Evolutionary conservation across 1,140 invertebrate genomes (phyloP).

Genomic region (Steinernema feltiae): DNA sequence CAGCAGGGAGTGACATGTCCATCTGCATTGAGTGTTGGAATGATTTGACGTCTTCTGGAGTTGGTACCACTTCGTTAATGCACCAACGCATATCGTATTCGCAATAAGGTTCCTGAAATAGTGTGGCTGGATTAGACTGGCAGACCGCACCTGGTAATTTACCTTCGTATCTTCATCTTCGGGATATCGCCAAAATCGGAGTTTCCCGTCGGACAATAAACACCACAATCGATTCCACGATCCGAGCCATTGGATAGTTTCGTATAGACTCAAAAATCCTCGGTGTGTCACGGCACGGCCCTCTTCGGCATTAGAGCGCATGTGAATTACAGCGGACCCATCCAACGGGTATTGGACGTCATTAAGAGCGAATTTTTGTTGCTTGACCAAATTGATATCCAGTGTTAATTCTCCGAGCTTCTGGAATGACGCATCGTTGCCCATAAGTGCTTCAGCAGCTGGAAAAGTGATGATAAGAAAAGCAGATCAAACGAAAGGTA

Average conservation of each 20-base stretch:
- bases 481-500: background rate
- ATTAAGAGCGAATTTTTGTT: background rate
- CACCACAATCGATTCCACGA: conserved; percentile 35
- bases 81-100: conserved; percentile 22
- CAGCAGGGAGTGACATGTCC: background rate
- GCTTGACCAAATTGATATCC: conserved; percentile 16
- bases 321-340: conserved; percentile 16
- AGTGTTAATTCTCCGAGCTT: conserved; percentile 20
- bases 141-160: background rate
- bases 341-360: conserved; percentile 21
- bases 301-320: background rate
- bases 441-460: conserved; percentile 61
- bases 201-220: conserved; percentile 24
- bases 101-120: background rate
- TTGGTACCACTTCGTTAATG: conserved; percentile 27
- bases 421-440: conserved; percentile 24
- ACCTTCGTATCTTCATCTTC: conserved; percentile 29
- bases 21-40: conserved; percentile 4
- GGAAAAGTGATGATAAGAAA: conserved; percentile 63
- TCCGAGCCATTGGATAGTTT: conserved; percentile 24
- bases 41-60: conserved; percentile 18
- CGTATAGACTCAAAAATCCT: conserved; percentile 24
- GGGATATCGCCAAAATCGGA: conserved; percentile 31
- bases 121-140: background rate
- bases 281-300: background rate